Conservation (phyloP, 2,113 vertebrate species). For the Cranoglanis bouderius region DNA sequence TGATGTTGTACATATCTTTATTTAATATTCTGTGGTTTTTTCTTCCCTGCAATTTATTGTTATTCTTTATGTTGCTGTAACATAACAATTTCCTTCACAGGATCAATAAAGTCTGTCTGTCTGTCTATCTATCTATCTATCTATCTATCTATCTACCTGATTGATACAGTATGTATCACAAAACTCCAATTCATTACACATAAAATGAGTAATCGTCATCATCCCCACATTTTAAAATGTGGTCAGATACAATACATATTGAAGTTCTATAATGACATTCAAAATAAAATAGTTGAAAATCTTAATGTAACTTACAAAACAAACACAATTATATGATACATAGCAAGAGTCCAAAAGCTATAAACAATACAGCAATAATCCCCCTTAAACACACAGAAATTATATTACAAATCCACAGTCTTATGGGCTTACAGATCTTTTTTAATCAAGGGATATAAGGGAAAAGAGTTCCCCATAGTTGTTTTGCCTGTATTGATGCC, state of each 20-base stretch:
- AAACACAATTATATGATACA: neutral
- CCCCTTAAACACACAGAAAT: neutral
- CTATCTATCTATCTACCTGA: too few relatives aligned
- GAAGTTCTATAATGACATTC: neutral
- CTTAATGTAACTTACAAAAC: neutral
- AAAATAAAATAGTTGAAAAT: neutral
- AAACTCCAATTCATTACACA: conserved; percentile 62
- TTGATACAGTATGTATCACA: conserved; percentile 48
- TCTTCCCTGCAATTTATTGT: too few relatives aligned
- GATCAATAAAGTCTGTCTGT: too few relatives aligned
- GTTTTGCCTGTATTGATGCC: neutral
- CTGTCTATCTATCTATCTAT: too few relatives aligned
- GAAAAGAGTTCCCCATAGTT: neutral
- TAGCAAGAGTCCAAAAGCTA: neutral
- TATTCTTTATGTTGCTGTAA: too few relatives aligned
- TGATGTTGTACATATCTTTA: too few relatives aligned
- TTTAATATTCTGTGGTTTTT: too few relatives aligned
- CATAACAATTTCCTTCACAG: too few relatives aligned
- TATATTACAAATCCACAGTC: neutral
- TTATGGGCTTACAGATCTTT: neutral
- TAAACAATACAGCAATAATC: neutral
- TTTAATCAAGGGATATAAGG: neutral
- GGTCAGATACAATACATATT: neutral
- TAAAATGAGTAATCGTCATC: conserved; percentile 60
- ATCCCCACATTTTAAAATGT: neutral